Percentiles rank a stretch among this genome's conserved stretches.
Evolutionary conservation across 2,888 invertebrate genomes (phyloP).

Genomic region (Macropis europaea): DNA sequence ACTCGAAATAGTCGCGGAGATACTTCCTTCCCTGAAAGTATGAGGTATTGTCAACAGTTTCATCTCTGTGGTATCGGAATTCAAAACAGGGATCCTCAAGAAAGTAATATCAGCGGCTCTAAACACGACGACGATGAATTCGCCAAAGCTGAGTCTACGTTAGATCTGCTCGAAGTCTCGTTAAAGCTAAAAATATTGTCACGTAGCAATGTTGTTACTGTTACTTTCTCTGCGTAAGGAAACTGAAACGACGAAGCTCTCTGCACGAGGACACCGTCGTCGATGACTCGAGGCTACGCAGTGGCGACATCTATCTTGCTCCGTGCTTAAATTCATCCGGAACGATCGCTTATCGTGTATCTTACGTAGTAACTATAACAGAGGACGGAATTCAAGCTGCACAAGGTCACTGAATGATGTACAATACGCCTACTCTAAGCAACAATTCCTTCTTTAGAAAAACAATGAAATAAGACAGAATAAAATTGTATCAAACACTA

Average conservation of each 20-base stretch:
- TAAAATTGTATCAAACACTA: too few relatives aligned
- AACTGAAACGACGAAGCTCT: slow-evolving; percentile 64
- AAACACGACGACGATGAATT: too few relatives aligned
- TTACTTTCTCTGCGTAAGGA: slow-evolving; percentile 41
- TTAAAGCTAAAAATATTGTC: slow-evolving; percentile 50
- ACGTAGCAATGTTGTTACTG: too few relatives aligned
- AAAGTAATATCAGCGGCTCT: too few relatives aligned
- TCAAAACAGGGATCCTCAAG: neutral
- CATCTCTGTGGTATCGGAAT: neutral
- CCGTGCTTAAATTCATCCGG: slow-evolving; percentile 11
- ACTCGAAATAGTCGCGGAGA: neutral
- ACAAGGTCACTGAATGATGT: too few relatives aligned
- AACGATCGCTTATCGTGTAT: slow-evolving; percentile 13
- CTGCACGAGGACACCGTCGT: slow-evolving; percentile 53
- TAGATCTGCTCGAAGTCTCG: slow-evolving; percentile 6
- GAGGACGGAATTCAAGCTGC: too few relatives aligned
- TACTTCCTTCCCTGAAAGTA: neutral
- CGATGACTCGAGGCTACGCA: slow-evolving; percentile 66
- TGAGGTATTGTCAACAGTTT: slow-evolving; percentile 7
- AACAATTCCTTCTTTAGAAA: too few relatives aligned
- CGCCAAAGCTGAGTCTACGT: too few relatives aligned
- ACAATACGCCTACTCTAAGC: too few relatives aligned
- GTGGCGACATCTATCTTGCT: slow-evolving; percentile 36
- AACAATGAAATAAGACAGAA: too few relatives aligned
- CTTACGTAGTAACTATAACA: too few relatives aligned